These are phyloP conservation scores for Drosophila lacertosa DNA, from an alignment of 1,140 invertebrate genomes.

Conservation along the genomic window DNA sequence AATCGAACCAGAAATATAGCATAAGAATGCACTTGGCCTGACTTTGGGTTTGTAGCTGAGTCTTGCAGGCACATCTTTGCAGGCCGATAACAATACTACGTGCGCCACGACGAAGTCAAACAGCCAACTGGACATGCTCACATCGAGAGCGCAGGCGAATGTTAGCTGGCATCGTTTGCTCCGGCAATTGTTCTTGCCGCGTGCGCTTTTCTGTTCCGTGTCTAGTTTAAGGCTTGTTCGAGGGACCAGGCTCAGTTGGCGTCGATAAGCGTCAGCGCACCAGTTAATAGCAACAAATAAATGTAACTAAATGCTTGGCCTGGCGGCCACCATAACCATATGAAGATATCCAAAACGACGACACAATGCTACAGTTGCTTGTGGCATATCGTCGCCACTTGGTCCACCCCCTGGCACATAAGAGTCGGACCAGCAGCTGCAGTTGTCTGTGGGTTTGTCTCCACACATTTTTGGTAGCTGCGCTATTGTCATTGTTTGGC, in stretches of 20 bases:
- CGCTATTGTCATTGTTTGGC: conserved; percentile 69
- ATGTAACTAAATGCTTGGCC: conserved; percentile 81
- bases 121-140: conserved; percentile 30
- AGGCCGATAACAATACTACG: conserved; percentile 72
- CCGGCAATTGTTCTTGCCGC: conserved; percentile 78
- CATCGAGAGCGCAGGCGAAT: conserved; percentile 45
- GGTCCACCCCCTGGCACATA: conserved; percentile 24
- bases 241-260: conserved; percentile 13
- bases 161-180: conserved; percentile 37
- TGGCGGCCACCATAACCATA: conserved; percentile 53
- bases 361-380: conserved; percentile 78
- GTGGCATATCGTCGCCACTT: conserved; percentile 76
- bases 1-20: conserved; percentile 58
- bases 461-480: conserved; percentile 53
- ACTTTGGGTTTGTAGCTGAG: background rate
- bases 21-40: conserved; percentile 55
- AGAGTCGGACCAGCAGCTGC: conserved; percentile 18
- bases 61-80: conserved; percentile 47
- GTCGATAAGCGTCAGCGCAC: conserved; percentile 81
- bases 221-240: conserved; percentile 46
- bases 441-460: conserved; percentile 28
- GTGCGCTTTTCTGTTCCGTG: conserved; percentile 71
- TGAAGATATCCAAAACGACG: conserved; percentile 83
- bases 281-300: conserved; percentile 84
- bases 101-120: conserved; percentile 62